Evolutionary conservation across 2,113 vertebrate species (phyloP).

Genomic region (Caranx melampygus): DNA sequence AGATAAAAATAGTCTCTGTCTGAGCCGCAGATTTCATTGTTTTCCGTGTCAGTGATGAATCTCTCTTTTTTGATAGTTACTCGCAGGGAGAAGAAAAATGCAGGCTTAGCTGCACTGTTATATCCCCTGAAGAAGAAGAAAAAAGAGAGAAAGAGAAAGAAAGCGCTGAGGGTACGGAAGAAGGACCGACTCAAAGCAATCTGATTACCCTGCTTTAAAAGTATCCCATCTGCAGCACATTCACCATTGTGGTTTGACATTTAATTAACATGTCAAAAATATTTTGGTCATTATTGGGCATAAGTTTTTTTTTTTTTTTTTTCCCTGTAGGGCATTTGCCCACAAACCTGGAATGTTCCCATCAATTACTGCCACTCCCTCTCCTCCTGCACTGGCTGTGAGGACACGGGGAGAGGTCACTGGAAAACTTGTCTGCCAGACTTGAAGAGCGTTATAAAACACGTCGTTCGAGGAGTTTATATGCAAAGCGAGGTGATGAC

Average conservation of each 20-base stretch:
- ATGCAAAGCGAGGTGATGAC: slow-evolving; percentile 41
- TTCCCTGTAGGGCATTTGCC: slow-evolving; percentile 48
- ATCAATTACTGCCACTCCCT: slow-evolving; percentile 58
- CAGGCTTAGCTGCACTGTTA: slow-evolving; percentile 56
- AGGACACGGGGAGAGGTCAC: slow-evolving; percentile 50
- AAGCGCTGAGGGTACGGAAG: slow-evolving; percentile 36
- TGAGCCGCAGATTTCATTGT: slow-evolving; percentile 76
- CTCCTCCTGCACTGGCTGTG: slow-evolving; percentile 29
- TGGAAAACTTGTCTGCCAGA: slow-evolving; percentile 37
- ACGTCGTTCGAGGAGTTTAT: slow-evolving; percentile 14
- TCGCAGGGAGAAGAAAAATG: slow-evolving; percentile 70
- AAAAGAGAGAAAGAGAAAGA: background rate
- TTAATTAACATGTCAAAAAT: slow-evolving; percentile 76
- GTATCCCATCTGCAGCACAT: slow-evolving; percentile 53
- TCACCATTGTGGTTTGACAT: slow-evolving; percentile 71
- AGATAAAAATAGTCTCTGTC: slow-evolving; percentile 79
- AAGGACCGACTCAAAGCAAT: slow-evolving; percentile 41
- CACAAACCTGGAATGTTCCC: slow-evolving; percentile 66
- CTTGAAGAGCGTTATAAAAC: slow-evolving; percentile 16
- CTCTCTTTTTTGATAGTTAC: slow-evolving; percentile 76
- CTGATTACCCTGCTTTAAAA: slow-evolving; percentile 66
- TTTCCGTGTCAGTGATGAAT: slow-evolving; percentile 83
- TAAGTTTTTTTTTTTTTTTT: slow-evolving; percentile 24
- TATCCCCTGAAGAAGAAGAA: slow-evolving; percentile 54
- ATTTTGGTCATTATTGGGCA: slow-evolving; percentile 69